These are phyloP conservation scores for Cassiopea xamachana DNA, from an alignment of 30 jellyfish, hydroid and myxozoan genomes.

Conservation along the genomic window DNA sequence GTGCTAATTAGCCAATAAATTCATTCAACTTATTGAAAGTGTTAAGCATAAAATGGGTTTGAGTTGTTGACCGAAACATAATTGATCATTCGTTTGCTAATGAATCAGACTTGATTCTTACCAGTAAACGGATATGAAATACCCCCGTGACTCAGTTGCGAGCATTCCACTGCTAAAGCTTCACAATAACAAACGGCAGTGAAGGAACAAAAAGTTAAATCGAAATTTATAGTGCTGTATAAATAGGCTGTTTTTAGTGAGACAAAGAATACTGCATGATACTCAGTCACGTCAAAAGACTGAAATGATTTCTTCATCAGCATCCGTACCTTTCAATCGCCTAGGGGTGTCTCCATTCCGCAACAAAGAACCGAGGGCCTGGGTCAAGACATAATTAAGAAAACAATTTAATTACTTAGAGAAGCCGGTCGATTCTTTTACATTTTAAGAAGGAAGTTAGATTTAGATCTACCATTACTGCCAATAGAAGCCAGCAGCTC, in stretches of 20 bases:
- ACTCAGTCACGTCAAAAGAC: slow-evolving; percentile 35
- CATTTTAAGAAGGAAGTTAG: slow-evolving; percentile 71
- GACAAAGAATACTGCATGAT: slow-evolving; percentile 51
- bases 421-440: slow-evolving; percentile 74
- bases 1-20: too few relatives aligned
- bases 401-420: slow-evolving; percentile 61
- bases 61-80: background rate
- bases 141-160: slow-evolving; percentile 44
- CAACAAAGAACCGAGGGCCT: slow-evolving; percentile 24
- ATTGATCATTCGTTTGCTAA: background rate
- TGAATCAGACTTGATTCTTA: background rate
- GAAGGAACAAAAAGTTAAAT: slow-evolving; percentile 12
- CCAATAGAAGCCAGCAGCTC: slow-evolving; percentile 6
- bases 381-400: slow-evolving; percentile 73
- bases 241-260: slow-evolving; percentile 20
- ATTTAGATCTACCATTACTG: slow-evolving; percentile 22
- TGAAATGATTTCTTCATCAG: slow-evolving; percentile 28
- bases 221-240: background rate
- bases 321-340: slow-evolving; percentile 8
- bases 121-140: slow-evolving; percentile 11
- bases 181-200: slow-evolving; percentile 55
- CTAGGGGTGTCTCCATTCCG: slow-evolving; percentile 53
- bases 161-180: slow-evolving; percentile 34
- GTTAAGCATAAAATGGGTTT: background rate
- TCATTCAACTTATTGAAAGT: too few relatives aligned